Evolutionary conservation across 2,888 invertebrate species (phyloP), one percentile per base, ranked within the genome.

Genomic region (Lampropteryx suffumata): DNA sequence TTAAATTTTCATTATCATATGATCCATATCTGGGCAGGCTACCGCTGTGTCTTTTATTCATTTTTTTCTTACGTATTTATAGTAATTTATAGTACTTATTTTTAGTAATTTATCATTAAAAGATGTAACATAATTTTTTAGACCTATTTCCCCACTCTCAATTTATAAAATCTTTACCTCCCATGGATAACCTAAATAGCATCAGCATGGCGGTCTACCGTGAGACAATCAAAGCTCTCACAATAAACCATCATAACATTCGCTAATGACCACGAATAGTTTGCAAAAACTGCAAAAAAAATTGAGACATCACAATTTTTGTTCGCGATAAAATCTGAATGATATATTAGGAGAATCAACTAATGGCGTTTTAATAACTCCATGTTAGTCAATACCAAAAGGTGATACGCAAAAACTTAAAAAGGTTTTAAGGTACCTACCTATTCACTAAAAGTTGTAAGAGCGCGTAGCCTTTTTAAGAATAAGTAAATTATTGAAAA

Each of bases 291-390:
- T 69, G 59, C 55, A 69, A 50, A 40, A 13, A 50, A 81, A 84
- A 82, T 78, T 68, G 72, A 81, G 75, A 82, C 81, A 78, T 84
- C 76, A 66, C 81, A 78, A 84, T 82, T 79, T 79, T 77, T 81
- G 82, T 79, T 65, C 69, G 75, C 78, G 83, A 84, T 87, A 84
- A 83, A 82, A 84, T 84, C 53, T 33, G 55, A 79, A 84, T 88
- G 86, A 88, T 87, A 86, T 86, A 87, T 85, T 69, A 79, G 70
- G 65, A 71, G 66, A 65, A 71, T 81, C 77, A 75, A 79, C 85
- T 90, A 90, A 90, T 89, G 86, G 86, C 84, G 65, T 86, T 90
- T 87, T 89, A 90, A 90, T 89, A 82, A 79, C 79, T 65, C 2
- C n/a, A 74, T 73, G 73, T 87, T 82, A 86, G 81, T 86, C 84